Base-by-base conservation (phyloP, 2,888 invertebrate genomes). In the Trilocha varians region DNA sequence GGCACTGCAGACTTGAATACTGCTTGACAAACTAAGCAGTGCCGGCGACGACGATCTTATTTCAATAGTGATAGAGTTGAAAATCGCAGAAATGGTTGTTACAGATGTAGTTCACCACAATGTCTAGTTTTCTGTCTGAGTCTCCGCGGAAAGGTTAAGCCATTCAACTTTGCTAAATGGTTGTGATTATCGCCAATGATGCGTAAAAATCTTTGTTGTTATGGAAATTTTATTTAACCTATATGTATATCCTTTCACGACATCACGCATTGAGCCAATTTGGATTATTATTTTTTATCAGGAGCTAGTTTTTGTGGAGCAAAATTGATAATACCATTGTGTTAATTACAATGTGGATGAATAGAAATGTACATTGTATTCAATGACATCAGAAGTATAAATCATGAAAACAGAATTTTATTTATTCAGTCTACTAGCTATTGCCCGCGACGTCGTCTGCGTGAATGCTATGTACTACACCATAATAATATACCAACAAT, bases 121-220 rank as follows among this genome's bases (percentile, higher is more conserved):
- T 68, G 67, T 69, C 68, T 74, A 70, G 69, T 70, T 73, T 67
- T 71, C 69, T 65, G 70, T 69, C 68, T 70, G 70, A 60, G 68
- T 72, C 66, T 70, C 64, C 58, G 57, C 55, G 65, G 54, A 72
- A 70, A 69, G 75, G 69, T 74, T 69, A 69, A 71, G 62, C 59
- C 56, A 52, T 61, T 59, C 57, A 52, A 43, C 48, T 59, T 52
- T 66, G 66, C 68, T 42, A 32, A 36, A 38, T 36, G 16, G 32
- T 35, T 33, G 36, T 37, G 36, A 36, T 36, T 18, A 34, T 40
- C 17, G 15, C 34, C 40, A 40, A 40, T 34, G 13, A 15, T 13
- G 6, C 13, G 9, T 13, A 15, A 5, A 6, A 13, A 34, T 34
- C 1, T 9, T 34, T 9, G 34, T 15, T 34, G 4, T n/a, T n/a